Percentiles rank a stretch among this genome's conserved stretches.
Evolutionary conservation across 1,140 invertebrate species (phyloP).

Genomic region (Glomeris maerens): DNA sequence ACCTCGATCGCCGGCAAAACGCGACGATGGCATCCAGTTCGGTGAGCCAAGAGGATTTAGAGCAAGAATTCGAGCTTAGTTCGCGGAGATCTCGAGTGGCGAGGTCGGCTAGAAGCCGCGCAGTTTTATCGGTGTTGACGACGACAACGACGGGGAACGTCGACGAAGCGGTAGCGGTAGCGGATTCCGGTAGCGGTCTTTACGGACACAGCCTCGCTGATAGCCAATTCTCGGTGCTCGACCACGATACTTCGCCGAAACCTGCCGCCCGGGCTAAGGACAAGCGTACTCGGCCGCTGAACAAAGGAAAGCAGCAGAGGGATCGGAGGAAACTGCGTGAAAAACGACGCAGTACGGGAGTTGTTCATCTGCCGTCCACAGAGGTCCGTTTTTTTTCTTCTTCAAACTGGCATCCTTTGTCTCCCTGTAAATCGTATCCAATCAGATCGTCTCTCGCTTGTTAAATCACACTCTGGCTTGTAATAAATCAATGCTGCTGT

Average conservation of each 20-base stretch:
- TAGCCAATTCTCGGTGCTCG: constrained; percentile 18
- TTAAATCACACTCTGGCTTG: too few species aligned
- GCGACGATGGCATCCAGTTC: constrained; percentile 50
- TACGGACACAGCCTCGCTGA: constrained; percentile 4
- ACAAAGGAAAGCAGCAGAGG: constrained; percentile 41
- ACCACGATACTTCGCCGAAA: constrained; percentile 40
- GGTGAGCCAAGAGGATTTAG: constrained; percentile 48
- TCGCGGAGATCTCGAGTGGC: constrained; percentile 31
- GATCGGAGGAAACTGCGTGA: constrained; percentile 47
- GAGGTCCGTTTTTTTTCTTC: constrained; percentile 35
- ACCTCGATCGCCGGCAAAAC: too few species aligned
- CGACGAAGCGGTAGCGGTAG: constrained; percentile 15
- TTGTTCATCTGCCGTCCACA: constrained; percentile 47
- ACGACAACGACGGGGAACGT: constrained; percentile 18
- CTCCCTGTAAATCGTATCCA: too few species aligned
- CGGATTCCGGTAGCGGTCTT: neutral
- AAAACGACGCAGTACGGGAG: constrained; percentile 46
- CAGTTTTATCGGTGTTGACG: too few species aligned
- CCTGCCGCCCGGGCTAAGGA: constrained; percentile 30
- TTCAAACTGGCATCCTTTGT: too few species aligned
- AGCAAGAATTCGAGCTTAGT: constrained; percentile 42
- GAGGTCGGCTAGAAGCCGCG: neutral
- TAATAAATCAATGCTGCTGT: too few species aligned
- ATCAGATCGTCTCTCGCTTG: too few species aligned
- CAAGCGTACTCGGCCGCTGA: constrained; percentile 34